Base-by-base conservation (phyloP, 2,113 vertebrate genomes). In the Trichechus manatus region DNA sequence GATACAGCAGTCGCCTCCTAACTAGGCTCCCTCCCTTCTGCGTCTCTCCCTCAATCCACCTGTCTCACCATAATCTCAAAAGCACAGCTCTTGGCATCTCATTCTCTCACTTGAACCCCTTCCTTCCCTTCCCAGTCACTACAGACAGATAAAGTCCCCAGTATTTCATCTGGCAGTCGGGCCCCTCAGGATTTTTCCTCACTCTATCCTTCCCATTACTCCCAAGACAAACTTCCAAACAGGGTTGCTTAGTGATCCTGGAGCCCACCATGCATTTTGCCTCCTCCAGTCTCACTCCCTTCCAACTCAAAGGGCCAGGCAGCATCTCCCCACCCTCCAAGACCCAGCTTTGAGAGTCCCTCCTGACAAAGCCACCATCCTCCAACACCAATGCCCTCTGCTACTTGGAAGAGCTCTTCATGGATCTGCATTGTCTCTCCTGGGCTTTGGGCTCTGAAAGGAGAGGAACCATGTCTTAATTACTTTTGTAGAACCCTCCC, bases 351-450 rank as follows among this genome's bases (percentile, higher is more conserved):
- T 31, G 42, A 47, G 75, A 42, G 68, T 15, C 31, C 10, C 17
- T 23, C 59, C 50, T 31, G 36, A 17, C 75, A 6, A 13, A 33
- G 42, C 20, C 13, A 1, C 61, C 6, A 7, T 23, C 9, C 36
- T 6, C 25, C 70, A 1, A 13, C 22, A 17, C 78, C 33, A 29
- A 1, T 31, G 29, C 33, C 61, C n/a, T 33, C 47, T 42, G 66
- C 44, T 39, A 10, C 22, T 4, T 8, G 15, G 25, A 10, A 3
- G 64, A 17, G 36, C 63, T 39, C 88, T 19, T 68, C 33, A 25
- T 9, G 31, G 6, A 19, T 9, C 2, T 1, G 9, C 0, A 0
- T 23, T 31, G 61, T 22, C 78, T 61, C 79, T 3, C 3, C 29
- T 6, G 78, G 47, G 15, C 79, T 50, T 7, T 8, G 17, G 25